phyloP scores from a whole-genome alignment of 2,113 vertebrate genomes.

The Leptobrachium leishanense region DNA sequence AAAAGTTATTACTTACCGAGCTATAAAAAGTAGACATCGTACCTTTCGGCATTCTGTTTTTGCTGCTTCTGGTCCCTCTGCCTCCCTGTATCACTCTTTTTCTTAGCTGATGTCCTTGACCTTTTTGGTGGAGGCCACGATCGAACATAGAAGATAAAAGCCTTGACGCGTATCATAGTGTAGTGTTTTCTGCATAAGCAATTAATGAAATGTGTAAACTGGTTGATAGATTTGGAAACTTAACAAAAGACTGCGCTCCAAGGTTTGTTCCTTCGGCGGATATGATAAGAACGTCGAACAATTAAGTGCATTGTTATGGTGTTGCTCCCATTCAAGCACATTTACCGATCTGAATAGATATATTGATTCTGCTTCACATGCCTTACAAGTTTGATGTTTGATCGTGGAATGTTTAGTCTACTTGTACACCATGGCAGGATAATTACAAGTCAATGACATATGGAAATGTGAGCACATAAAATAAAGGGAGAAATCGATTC shows the following conservation, averaged over 20 bases:
- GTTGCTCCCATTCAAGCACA: conserved; percentile 1
- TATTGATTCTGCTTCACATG: conserved; percentile 45
- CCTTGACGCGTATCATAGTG: not conserved
- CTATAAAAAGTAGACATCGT: too few relatives aligned
- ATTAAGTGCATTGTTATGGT: conserved; percentile 28
- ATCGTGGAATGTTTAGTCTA: conserved; percentile 39
- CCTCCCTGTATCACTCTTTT: not conserved
- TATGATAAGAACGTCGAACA: conserved; percentile 45
- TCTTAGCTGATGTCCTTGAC: not conserved
- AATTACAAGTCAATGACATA: conserved; percentile 45
- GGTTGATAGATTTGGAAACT: conserved; percentile 44
- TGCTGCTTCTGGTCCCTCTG: too few relatives aligned
- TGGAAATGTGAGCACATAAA: conserved; percentile 31
- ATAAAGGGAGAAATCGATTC: conserved; percentile 22
- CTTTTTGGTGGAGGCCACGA: not conserved
- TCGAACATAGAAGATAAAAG: not conserved
- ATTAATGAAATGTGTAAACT: conserved; percentile 27
- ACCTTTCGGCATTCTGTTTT: too few relatives aligned
- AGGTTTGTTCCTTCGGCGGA: conserved; percentile 14
- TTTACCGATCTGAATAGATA: conserved; percentile 41
- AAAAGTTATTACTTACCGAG: too few relatives aligned
- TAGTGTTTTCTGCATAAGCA: conserved; percentile 3
- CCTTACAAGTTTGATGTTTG: conserved; percentile 30
- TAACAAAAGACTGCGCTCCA: conserved; percentile 13
- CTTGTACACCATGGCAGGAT: conserved; percentile 45